Conservation (phyloP, 1,140 invertebrate genomes). For the Bombus huntii region DNA sequence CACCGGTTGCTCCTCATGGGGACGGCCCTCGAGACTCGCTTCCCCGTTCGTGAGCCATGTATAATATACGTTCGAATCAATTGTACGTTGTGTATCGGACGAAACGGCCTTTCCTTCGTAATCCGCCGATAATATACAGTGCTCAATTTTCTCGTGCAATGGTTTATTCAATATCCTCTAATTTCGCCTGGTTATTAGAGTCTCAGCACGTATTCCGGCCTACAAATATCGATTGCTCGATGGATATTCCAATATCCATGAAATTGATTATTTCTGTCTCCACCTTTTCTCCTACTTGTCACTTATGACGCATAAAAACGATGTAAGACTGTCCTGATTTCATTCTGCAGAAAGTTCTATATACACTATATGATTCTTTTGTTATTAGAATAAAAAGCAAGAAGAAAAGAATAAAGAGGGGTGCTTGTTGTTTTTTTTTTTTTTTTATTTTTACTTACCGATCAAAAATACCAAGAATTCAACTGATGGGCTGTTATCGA, state of each 20-base stretch:
- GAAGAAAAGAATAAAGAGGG: background rate
- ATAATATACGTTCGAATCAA: slow-evolving; percentile 48
- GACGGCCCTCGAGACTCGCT: slow-evolving; percentile 41
- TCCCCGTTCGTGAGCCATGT: slow-evolving; percentile 44
- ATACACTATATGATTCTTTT: background rate
- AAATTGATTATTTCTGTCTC: slow-evolving; percentile 23
- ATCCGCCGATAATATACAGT: background rate
- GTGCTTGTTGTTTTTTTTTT: background rate
- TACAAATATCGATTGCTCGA: background rate
- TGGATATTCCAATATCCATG: slow-evolving; percentile 8
- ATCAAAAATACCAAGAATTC: background rate
- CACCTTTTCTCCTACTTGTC: background rate
- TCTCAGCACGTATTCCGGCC: background rate
- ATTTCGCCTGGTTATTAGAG: background rate
- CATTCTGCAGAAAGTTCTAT: background rate
- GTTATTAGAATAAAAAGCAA: background rate
- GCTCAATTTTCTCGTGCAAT: background rate
- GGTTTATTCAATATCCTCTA: slow-evolving; percentile 9
- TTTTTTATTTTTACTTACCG: background rate
- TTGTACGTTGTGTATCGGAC: slow-evolving; percentile 47
- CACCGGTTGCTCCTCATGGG: slow-evolving; percentile 36
- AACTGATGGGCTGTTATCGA: background rate
- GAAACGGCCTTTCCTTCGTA: background rate
- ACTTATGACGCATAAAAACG: background rate
- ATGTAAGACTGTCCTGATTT: background rate